Evolutionary conservation across 2,888 invertebrate species (phyloP).

Genomic region (Drosophila dives): DNA sequence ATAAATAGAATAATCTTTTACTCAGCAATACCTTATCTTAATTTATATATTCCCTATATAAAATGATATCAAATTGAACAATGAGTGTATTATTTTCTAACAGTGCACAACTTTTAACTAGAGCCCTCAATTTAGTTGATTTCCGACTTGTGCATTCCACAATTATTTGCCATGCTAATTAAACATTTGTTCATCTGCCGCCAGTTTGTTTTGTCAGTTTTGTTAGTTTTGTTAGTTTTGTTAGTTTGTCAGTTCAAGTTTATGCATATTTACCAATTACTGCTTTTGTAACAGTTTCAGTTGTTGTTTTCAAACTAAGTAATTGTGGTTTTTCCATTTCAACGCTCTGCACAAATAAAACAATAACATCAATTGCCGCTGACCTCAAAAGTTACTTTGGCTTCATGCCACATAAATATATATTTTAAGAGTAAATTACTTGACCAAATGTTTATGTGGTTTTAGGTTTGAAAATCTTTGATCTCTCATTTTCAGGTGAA

Average conservation of each 20-base stretch:
- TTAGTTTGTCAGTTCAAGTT: constrained; percentile 36
- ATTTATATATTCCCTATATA: neutral
- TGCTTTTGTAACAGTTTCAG: constrained; percentile 43
- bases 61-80: neutral
- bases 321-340: constrained; percentile 62
- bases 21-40: neutral
- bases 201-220: constrained; percentile 16
- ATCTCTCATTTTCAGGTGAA: constrained; percentile 49
- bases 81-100: too few species aligned
- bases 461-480: constrained; percentile 37
- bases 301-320: constrained; percentile 34
- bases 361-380: constrained; percentile 34
- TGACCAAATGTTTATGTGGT: constrained; percentile 11
- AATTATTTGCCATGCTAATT: constrained; percentile 14
- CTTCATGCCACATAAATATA: constrained; percentile 11
- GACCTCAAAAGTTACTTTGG: constrained; percentile 40
- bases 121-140: constrained; percentile 4
- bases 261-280: constrained; percentile 55
- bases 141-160: neutral
- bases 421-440: constrained; percentile 20
- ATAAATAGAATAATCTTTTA: neutral
- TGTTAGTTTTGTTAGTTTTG: constrained; percentile 10
- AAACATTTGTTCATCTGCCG: constrained; percentile 23
- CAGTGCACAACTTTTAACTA: neutral
- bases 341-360: constrained; percentile 47